Conservation (phyloP, 1,140 invertebrate species). For the Cataglyphis hispanica region DNA sequence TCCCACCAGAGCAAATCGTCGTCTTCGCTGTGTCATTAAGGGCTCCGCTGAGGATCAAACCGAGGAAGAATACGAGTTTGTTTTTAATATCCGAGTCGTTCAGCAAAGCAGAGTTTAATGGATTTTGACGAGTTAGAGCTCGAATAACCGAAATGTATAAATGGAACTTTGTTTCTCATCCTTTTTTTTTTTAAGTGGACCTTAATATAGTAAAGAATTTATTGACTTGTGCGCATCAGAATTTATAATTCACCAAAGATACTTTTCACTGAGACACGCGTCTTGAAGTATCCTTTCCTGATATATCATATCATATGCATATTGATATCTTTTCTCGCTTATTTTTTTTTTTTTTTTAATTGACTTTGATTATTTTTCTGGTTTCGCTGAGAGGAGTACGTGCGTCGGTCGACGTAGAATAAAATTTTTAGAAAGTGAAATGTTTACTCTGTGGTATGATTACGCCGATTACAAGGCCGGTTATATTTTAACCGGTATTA, state of each 20-base stretch:
- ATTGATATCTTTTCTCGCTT: not conserved
- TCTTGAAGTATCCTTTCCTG: not conserved
- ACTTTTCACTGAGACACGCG: not conserved
- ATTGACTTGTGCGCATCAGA: not conserved
- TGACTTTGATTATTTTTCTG: not conserved
- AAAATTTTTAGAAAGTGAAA: conserved; percentile 38
- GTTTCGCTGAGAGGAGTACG: not conserved
- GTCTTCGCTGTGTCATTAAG: not conserved
- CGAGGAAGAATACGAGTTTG: not conserved
- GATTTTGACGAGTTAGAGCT: not conserved
- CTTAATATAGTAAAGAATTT: conserved; percentile 6
- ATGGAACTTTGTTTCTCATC: not conserved
- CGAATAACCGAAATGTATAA: not conserved
- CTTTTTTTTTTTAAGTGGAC: not conserved
- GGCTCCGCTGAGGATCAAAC: not conserved
- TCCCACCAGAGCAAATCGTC: not conserved
- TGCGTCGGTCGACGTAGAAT: not conserved
- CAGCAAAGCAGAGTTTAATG: not conserved
- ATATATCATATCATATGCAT: not conserved
- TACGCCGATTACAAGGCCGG: conserved; percentile 24
- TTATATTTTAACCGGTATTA: conserved; percentile 28
- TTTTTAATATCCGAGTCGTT: conserved; percentile 30
- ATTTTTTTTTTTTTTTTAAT: not conserved
- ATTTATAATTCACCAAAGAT: not conserved
- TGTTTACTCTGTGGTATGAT: conserved; percentile 12